A percentile compares a stretch with the other conserved stretches of the same genome.
Conservation (phyloP, 2,888 invertebrate species). For the Ypsolopha sequella region DNA sequence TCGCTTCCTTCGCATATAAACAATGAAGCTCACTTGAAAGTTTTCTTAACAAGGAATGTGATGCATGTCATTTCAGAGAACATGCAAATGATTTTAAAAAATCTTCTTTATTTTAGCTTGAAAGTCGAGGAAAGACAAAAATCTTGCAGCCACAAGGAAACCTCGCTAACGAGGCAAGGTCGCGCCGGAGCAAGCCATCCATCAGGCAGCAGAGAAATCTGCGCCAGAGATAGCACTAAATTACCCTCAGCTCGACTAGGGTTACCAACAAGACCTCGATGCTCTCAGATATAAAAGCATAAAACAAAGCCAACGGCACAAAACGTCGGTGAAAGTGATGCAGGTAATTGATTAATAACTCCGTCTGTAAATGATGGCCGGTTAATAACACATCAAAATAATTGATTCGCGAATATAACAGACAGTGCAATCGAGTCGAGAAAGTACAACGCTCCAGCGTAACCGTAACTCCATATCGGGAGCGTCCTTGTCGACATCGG, state of each 20-base stretch:
- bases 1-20: no score
- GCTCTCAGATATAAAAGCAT: constrained; percentile 4
- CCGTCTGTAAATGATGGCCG: constrained; percentile 33
- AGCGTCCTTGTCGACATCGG: constrained; percentile 19
- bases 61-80: no score
- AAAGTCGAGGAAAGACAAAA: constrained; percentile 16
- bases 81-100: no score
- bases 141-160: constrained; percentile 17
- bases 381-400: constrained; percentile 49
- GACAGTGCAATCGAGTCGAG: constrained; percentile 19
- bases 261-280: constrained; percentile 19
- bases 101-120: constrained; percentile 4
- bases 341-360: constrained; percentile 46
- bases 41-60: no score
- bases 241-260: constrained; percentile 30
- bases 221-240: constrained; percentile 37
- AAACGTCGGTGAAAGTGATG: constrained; percentile 38
- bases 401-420: constrained; percentile 36
- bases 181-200: constrained; percentile 18
- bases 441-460: constrained; percentile 22
- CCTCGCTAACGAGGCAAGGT: constrained; percentile 32
- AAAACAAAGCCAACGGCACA: not conserved
- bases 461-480: constrained; percentile 22
- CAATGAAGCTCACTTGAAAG: no score
- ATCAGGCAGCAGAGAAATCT: constrained; percentile 31